Conservation (phyloP, 2,888 invertebrate genomes). For the Baronia brevicornis region DNA sequence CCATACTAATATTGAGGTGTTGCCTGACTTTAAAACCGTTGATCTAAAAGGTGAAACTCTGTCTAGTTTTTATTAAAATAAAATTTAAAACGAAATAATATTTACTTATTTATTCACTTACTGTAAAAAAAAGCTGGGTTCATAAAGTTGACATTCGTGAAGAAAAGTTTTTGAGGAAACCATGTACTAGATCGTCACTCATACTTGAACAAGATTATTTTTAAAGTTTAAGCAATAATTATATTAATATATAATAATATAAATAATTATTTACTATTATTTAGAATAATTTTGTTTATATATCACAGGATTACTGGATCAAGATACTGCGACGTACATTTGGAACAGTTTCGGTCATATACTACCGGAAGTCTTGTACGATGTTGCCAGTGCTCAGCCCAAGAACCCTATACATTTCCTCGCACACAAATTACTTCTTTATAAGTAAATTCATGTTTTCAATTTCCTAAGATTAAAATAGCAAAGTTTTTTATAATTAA, state of each 20-base stretch:
- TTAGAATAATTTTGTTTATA: background rate
- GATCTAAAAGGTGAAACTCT: conserved; percentile 35
- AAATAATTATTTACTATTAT: background rate
- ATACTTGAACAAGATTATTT: background rate
- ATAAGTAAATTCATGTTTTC: conserved; percentile 34
- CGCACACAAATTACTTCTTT: conserved; percentile 43
- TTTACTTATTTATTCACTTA: too few species aligned
- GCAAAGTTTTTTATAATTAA: background rate
- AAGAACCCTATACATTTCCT: conserved; percentile 52
- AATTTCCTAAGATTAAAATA: background rate
- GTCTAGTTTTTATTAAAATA: too few species aligned
- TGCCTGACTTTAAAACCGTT: conserved; percentile 30
- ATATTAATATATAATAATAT: conserved; percentile 20
- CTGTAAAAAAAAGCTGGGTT: too few species aligned
- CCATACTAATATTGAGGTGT: conserved; percentile 23
- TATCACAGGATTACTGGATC: conserved; percentile 34
- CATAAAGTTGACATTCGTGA: too few species aligned
- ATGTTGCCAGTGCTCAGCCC: conserved; percentile 32
- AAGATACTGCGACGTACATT: conserved; percentile 40
- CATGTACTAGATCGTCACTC: too few species aligned
- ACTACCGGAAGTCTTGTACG: conserved; percentile 41
- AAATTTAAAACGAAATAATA: too few species aligned
- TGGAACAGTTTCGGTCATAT: conserved; percentile 48
- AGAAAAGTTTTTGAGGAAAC: too few species aligned
- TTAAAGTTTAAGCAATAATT: background rate